Conservation (phyloP, 2,113 vertebrate species). For the Ellobius talpinus region DNA sequence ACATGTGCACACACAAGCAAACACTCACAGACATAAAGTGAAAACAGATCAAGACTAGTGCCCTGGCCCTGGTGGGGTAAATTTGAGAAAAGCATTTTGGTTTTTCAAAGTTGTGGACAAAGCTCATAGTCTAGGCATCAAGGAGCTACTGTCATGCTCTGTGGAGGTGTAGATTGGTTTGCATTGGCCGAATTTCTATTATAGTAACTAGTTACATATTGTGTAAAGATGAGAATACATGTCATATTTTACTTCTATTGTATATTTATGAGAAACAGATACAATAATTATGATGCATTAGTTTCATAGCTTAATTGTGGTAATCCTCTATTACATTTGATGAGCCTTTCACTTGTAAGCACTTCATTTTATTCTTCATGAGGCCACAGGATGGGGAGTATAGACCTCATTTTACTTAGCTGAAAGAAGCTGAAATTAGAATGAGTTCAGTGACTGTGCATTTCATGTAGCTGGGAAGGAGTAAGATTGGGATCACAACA, state of each 20-base stretch:
- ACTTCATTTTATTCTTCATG: neutral
- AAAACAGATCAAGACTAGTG: neutral
- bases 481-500: neutral
- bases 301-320: neutral
- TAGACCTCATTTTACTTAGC: neutral
- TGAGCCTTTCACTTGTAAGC: neutral
- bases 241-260: neutral
- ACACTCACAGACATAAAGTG: neutral
- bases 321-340: neutral
- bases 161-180: neutral
- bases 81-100: neutral
- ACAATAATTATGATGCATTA: neutral
- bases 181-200: neutral
- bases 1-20: neutral
- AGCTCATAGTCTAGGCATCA: neutral
- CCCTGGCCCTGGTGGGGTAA: neutral
- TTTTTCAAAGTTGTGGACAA: neutral
- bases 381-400: neutral
- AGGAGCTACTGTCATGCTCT: neutral
- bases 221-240: neutral
- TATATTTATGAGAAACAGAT: conserved; percentile 38
- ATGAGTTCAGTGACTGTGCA: neutral
- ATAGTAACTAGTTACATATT: neutral
- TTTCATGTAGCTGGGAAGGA: neutral
- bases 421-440: neutral